Evolutionary conservation across 2,888 invertebrate genomes (phyloP).

Genomic region (Dinocampus coccinellae): DNA sequence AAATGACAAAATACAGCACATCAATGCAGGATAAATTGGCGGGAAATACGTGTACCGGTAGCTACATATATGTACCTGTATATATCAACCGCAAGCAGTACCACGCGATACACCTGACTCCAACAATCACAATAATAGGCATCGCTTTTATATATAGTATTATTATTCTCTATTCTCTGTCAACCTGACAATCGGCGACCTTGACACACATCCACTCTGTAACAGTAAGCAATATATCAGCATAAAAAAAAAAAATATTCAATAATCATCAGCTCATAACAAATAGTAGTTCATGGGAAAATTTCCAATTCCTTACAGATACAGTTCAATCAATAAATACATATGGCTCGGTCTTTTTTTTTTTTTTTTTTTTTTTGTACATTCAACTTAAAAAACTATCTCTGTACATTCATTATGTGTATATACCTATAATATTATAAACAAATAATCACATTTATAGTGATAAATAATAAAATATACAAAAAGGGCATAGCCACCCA

Average conservation of each 20-base stretch:
- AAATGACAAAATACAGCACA: background rate
- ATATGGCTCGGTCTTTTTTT: too few relatives aligned
- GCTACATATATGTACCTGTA: background rate
- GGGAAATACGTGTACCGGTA: background rate
- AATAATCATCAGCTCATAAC: background rate
- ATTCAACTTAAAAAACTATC: background rate
- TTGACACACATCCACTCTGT: slow-evolving; percentile 49
- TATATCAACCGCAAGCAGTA: slow-evolving; percentile 6
- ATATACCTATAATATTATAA: background rate
- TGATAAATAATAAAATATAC: background rate
- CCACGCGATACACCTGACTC: slow-evolving; percentile 6
- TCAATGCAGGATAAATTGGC: background rate
- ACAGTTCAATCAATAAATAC: background rate
- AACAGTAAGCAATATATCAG: background rate
- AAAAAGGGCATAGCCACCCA: background rate
- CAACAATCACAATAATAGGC: background rate
- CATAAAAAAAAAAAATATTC: background rate
- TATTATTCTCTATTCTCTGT: background rate
- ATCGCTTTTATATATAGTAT: background rate
- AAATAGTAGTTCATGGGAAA: background rate
- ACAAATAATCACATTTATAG: background rate
- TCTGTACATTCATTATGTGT: background rate
- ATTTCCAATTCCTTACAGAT: background rate
- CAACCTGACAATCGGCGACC: slow-evolving; percentile 38
- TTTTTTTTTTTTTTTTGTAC: background rate